Evolutionary conservation across 2,113 vertebrate species (phyloP).

Genomic region (Ailuropoda melanoleuca): DNA sequence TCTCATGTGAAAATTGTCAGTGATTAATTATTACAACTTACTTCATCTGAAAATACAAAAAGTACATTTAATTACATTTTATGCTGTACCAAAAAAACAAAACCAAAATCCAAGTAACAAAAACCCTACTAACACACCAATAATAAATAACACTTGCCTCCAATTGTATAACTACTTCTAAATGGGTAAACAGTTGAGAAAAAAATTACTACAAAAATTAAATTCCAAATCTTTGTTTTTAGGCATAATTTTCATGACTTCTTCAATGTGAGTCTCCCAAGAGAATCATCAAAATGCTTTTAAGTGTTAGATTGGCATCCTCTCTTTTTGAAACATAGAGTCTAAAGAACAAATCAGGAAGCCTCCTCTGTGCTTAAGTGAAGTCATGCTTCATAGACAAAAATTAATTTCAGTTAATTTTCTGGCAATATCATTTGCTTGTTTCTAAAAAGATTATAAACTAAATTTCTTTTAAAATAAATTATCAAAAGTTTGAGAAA

Average conservation of each 20-base stretch:
- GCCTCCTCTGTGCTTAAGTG: conserved; percentile 78
- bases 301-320: conserved; percentile 70
- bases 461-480: conserved; percentile 66
- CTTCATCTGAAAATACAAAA: conserved; percentile 58
- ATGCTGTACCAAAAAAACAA: not conserved
- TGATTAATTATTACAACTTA: conserved; percentile 78
- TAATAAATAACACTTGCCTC: conserved; percentile 65
- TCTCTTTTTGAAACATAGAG: conserved; percentile 77
- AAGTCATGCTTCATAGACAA: conserved; percentile 80
- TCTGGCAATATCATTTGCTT: conserved; percentile 76
- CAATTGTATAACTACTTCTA: conserved; percentile 74
- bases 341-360: conserved; percentile 79
- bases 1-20: conserved; percentile 74
- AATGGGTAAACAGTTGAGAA: conserved; percentile 77
- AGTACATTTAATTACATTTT: conserved; percentile 70
- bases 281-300: conserved; percentile 77
- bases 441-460: conserved; percentile 66
- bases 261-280: conserved; percentile 76
- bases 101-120: too few relatives aligned
- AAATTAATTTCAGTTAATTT: conserved; percentile 84
- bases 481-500: conserved; percentile 65
- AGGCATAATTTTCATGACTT: conserved; percentile 82
- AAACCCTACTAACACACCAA: conserved; percentile 24
- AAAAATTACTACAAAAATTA: conserved; percentile 83
- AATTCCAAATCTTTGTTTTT: conserved; percentile 80